Base-by-base conservation (phyloP, 2,888 invertebrate genomes). In the Luperina testacea region DNA sequence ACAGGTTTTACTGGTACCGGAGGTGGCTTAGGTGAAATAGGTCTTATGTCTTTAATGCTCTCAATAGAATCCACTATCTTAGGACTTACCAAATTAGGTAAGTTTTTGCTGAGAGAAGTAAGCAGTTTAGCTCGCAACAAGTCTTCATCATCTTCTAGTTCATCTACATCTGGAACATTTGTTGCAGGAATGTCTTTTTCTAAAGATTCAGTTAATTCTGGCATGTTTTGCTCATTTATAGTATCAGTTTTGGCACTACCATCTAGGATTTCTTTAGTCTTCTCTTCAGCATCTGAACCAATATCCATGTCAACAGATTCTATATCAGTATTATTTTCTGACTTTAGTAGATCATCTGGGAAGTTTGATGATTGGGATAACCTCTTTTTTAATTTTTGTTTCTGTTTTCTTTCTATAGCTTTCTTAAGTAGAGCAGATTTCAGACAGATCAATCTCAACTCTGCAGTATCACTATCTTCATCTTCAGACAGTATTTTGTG, bases 341-440 rank as follows among this genome's bases (percentile, higher is more conserved):
- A 88, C 73, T 94, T 93, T 27, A 90, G 85, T 64, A 94, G 83
- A 74, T 96, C 94, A 81, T 96, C 94, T 83, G 93, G 91, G 48
- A 94, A 85, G 86, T 91, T 94, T 57, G 92, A 90, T 77, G 95
- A 94, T 80, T 95, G 95, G 11, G 95, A 95, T 51, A 95, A 85
- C 78, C 91, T 92, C 89, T 96, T 96, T 75, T 92, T 93, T 81
- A 94, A 82, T 88, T 95, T 96, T 85, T 95, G 94, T 78, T 96
- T 96, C 83, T 93, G 94, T 92, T 97, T 97, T 90, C 97, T 96
- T 91, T 97, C 97, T 85, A 97, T 96, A 79, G 97, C 97, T 92
- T 98, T 98, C 88, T 98, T 98, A 65, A 98, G 89, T 67, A 98
- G 94, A 11, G 98, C 97, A n/a, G 98, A 98, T 87, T 97, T 97